phyloP scores from a whole-genome alignment of 2,113 vertebrate species.

The Stigmatopora nigra region DNA sequence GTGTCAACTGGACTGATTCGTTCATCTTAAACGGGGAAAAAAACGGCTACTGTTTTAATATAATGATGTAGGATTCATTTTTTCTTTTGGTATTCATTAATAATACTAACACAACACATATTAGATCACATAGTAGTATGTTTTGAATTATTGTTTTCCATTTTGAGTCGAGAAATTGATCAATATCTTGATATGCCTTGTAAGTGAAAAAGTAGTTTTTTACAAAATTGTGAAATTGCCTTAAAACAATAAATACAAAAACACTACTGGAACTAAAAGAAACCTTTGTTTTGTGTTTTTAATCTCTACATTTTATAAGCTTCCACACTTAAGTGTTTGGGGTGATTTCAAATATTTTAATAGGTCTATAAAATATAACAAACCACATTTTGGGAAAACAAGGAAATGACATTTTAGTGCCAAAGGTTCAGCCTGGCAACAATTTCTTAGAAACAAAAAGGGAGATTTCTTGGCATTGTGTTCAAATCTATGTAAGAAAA shows the following conservation, averaged over 20 bases:
- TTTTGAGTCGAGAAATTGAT: neutral
- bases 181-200: neutral
- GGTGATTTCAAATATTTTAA: neutral
- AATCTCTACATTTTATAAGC: neutral
- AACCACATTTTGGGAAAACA: neutral
- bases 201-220: neutral
- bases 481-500: neutral
- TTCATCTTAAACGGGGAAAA: neutral
- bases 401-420: neutral
- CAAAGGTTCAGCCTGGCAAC: constrained; percentile 1
- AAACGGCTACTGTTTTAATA: neutral
- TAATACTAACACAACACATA: no score
- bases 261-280: neutral
- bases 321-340: constrained; percentile 2
- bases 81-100: neutral
- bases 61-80: no score
- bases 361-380: constrained; percentile 1
- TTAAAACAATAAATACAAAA: neutral
- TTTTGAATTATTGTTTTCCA: no score
- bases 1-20: neutral
- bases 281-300: neutral
- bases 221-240: neutral
- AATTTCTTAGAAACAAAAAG: neutral
- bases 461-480: neutral
- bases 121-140: no score